Base-by-base conservation (phyloP, 2,797 vertebrate genomes). In the Eulemur albifrons region DNA sequence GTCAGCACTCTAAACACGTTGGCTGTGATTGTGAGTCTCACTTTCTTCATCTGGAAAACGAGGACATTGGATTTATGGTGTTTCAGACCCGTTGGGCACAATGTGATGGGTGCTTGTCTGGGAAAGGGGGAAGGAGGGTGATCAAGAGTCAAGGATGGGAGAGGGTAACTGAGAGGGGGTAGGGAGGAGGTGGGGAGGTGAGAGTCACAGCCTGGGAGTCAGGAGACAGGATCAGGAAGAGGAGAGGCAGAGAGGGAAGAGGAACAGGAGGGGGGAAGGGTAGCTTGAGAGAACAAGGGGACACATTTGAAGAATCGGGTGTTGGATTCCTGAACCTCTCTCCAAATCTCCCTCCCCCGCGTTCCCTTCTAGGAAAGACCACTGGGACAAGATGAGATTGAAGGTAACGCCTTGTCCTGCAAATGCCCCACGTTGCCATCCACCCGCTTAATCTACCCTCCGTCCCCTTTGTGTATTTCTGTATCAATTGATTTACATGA, bases 341-440 rank as follows among this genome's bases (percentile, higher is more conserved):
- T 73, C 54, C 67, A 69, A 54, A 40, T 50, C 32, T 43, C 43
- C 87, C 20, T 73, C 8, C 70, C 10, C 45, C n/a, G 50, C 35
- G 1, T 61, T 83, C 48, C 57, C 67, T 88, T 86, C 48, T 59
- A 98, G 98, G 98, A 98, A 52, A 96, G 98, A 52, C 97, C 97
- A 0, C 95, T 98, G 92, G 98, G 97, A 45, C 97, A 93, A 35
- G 98, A 98, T 59, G 98, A 98, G 84, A 98, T 98, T 3, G 97
- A 98, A 98, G 98, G 98, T 98, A 97, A 98, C 30, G 1, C 7
- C 3, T 20, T 27, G 23, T 20, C 25, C 79, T 32, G 70, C 35
- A 4, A 0, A 48, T 2, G 17, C 11, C 11, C 21, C 30, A 1
- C 4, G 2, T 9, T 5, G 5, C 85, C 57, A 1, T 21, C 50